A percentile compares a stretch with the other conserved stretches of the same genome.
Conservation (phyloP, 2,113 vertebrate species). For the Electrona antarctica region DNA sequence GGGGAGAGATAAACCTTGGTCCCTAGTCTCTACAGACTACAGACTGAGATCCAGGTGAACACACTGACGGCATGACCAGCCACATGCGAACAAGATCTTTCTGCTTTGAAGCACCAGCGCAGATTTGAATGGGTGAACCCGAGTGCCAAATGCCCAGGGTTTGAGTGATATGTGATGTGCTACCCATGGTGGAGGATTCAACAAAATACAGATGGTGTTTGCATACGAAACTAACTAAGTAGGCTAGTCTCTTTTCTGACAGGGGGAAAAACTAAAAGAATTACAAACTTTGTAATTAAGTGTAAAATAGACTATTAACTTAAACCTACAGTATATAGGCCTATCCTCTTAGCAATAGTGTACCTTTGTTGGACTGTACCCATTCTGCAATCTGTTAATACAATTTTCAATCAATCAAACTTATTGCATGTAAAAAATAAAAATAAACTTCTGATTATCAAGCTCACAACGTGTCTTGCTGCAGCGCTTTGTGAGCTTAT, state of each 20-base stretch:
- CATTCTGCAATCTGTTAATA: too few relatives aligned
- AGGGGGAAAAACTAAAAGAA: slow-evolving; percentile 20
- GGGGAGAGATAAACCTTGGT: slow-evolving; percentile 46
- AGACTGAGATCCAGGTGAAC: slow-evolving; percentile 58
- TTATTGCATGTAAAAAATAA: too few relatives aligned
- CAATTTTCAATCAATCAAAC: too few relatives aligned
- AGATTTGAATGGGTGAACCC: slow-evolving; percentile 40
- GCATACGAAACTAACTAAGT: slow-evolving; percentile 51
- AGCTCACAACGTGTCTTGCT: too few relatives aligned
- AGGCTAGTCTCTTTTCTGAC: slow-evolving; percentile 35
- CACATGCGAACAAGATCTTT: slow-evolving; percentile 58
- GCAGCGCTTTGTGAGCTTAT: too few relatives aligned
- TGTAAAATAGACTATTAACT: too few relatives aligned
- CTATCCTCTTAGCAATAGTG: too few relatives aligned
- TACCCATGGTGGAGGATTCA: slow-evolving; percentile 74
- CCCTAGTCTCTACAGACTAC: slow-evolving; percentile 12
- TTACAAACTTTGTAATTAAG: neutral
- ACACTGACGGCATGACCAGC: slow-evolving; percentile 48
- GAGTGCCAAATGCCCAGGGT: slow-evolving; percentile 64
- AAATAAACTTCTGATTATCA: too few relatives aligned
- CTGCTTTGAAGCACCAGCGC: slow-evolving; percentile 70
- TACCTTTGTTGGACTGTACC: too few relatives aligned
- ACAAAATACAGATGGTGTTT: slow-evolving; percentile 68
- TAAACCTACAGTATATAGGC: too few relatives aligned
- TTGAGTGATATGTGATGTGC: slow-evolving; percentile 62